A percentile compares a stretch with the other conserved stretches of the same genome.
Evolutionary conservation across 2,888 invertebrate species (phyloP).

Genomic region (Pristionchus arcanus): DNA sequence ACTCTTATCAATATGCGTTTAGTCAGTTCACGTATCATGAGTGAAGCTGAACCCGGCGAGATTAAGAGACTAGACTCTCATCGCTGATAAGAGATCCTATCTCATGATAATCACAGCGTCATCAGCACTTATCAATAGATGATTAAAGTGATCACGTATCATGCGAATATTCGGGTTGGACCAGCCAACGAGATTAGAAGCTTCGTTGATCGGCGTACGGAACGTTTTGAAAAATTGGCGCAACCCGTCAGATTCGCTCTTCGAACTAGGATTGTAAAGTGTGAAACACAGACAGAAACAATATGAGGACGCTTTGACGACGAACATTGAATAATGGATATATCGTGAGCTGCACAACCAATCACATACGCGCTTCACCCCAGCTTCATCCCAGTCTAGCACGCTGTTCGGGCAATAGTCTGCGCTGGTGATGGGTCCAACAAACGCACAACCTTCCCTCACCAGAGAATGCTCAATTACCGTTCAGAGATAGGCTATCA

Average conservation of each 20-base stretch:
- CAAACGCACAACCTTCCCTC: not conserved
- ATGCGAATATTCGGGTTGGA: too few species aligned
- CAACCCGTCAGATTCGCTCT: not conserved
- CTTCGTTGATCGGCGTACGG: too few species aligned
- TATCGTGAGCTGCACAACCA: not conserved
- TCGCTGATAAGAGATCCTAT: too few species aligned
- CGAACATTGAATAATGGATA: not conserved
- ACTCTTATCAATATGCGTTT: not conserved
- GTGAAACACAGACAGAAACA: not conserved
- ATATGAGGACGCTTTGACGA: too few species aligned
- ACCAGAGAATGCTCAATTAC: constrained; percentile 18
- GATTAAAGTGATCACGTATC: too few species aligned
- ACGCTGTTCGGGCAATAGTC: not conserved
- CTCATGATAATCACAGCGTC: too few species aligned
- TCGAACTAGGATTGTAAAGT: not conserved
- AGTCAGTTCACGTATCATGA: not conserved
- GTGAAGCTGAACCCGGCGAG: not conserved
- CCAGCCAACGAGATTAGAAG: too few species aligned
- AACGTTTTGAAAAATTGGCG: not conserved
- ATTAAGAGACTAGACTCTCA: not conserved
- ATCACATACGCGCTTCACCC: not conserved
- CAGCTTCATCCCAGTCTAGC: not conserved
- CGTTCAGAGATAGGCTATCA: constrained; percentile 29
- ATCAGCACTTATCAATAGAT: too few species aligned
- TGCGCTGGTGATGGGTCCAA: not conserved